Percentiles rank a stretch among this genome's conserved stretches.
These are phyloP conservation scores for Dromas ardeola DNA, from an alignment of 2,113 vertebrate genomes.

Conservation along the genomic window DNA sequence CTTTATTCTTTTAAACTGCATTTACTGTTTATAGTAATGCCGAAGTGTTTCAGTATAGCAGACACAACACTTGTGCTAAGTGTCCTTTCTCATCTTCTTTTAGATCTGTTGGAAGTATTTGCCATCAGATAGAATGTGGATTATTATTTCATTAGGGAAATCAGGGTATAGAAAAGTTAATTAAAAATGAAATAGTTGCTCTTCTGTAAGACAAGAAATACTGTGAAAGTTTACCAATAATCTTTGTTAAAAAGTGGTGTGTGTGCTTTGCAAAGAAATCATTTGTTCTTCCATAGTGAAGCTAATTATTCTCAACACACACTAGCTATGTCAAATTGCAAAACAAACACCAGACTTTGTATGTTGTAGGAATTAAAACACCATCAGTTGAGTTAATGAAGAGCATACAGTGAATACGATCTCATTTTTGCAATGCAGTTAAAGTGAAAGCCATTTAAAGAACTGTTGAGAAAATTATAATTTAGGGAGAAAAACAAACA, in stretches of 20 bases:
- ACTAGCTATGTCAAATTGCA: constrained; percentile 63
- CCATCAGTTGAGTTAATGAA: constrained; percentile 77
- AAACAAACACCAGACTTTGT: constrained; percentile 55
- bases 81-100: background rate
- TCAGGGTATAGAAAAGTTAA: constrained; percentile 40
- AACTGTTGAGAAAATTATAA: constrained; percentile 62
- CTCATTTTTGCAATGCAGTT: constrained; percentile 62
- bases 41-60: background rate
- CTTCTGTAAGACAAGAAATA: constrained; percentile 1
- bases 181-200: constrained; percentile 56
- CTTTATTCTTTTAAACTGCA: background rate
- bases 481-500: constrained; percentile 44
- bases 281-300: constrained; percentile 65
- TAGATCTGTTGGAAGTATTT: background rate
- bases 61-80: background rate
- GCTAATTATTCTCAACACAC: constrained; percentile 74
- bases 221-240: constrained; percentile 9
- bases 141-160: constrained; percentile 35
- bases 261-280: constrained; percentile 55
- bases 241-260: constrained; percentile 46
- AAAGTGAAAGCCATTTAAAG: constrained; percentile 60
- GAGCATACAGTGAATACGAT: constrained; percentile 58
- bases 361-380: constrained; percentile 74
- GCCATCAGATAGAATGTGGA: background rate
- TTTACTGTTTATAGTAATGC: background rate